Conservation (phyloP, 2,888 invertebrate genomes). For the Griposia aprilina region DNA sequence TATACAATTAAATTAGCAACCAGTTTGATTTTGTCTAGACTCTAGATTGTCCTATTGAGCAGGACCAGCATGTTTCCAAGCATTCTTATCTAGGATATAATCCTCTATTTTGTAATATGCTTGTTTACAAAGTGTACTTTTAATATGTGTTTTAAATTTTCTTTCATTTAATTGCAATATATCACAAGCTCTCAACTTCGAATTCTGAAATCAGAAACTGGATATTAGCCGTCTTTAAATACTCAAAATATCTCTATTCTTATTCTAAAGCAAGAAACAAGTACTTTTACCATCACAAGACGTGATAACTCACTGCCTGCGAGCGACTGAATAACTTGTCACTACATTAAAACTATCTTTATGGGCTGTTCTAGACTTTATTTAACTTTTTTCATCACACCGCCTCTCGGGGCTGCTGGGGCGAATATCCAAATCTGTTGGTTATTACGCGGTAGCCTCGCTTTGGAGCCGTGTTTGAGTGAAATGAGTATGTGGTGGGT, state of each 20-base stretch:
- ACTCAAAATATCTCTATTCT: not conserved
- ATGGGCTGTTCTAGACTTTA: slow-evolving; percentile 37
- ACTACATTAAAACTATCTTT: slow-evolving; percentile 53
- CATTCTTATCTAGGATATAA: too few relatives aligned
- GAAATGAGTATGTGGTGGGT: slow-evolving; percentile 2
- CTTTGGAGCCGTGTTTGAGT: slow-evolving; percentile 28
- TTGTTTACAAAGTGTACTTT: too few relatives aligned
- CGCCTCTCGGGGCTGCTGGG: not conserved
- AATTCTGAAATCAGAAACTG: not conserved
- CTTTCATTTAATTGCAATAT: too few relatives aligned
- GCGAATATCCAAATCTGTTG: slow-evolving; percentile 49
- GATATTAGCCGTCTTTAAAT: not conserved
- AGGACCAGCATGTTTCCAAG: too few relatives aligned
- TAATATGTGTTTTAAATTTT: too few relatives aligned
- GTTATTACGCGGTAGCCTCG: slow-evolving; percentile 25
- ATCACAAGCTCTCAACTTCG: not conserved
- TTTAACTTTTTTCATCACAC: slow-evolving; percentile 58
- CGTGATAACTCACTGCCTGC: slow-evolving; percentile 28
- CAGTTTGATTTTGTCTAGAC: too few relatives aligned
- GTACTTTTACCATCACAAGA: slow-evolving; percentile 11
- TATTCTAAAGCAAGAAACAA: slow-evolving; percentile 25
- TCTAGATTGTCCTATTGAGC: too few relatives aligned
- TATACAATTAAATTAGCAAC: too few relatives aligned
- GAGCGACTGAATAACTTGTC: slow-evolving; percentile 39
- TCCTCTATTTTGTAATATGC: too few relatives aligned